Evolutionary conservation across 1,140 invertebrate genomes (phyloP).

Genomic region (Drosophila sp.): DNA sequence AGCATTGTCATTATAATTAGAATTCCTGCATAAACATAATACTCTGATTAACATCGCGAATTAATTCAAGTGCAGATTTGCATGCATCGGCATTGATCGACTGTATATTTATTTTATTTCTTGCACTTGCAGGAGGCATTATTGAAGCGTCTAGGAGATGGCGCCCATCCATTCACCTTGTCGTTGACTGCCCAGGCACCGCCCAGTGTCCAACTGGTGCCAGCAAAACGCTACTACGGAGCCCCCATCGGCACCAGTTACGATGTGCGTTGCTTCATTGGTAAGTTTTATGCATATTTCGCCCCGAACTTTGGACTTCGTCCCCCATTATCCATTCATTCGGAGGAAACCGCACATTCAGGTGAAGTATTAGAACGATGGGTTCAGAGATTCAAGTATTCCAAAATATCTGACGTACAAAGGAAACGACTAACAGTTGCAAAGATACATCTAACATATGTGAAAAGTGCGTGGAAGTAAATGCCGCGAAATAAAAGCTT

Average conservation of each 20-base stretch:
- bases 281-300: slow-evolving; percentile 59
- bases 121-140: slow-evolving; percentile 89
- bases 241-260: slow-evolving; percentile 95
- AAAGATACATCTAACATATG: neutral
- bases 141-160: slow-evolving; percentile 90
- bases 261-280: slow-evolving; percentile 86
- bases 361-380: slow-evolving; percentile 7
- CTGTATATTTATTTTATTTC: too few species aligned
- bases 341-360: slow-evolving; percentile 14
- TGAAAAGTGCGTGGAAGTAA: neutral
- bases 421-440: neutral
- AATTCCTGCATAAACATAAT: too few species aligned
- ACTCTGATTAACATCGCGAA: too few species aligned
- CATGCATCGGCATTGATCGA: neutral
- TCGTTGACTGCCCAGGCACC: slow-evolving; percentile 92
- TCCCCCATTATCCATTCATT: slow-evolving; percentile 9
- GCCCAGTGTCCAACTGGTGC: slow-evolving; percentile 94
- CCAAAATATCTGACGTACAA: neutral
- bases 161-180: slow-evolving; percentile 92
- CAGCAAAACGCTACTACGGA: slow-evolving; percentile 95
- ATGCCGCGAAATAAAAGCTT: neutral
- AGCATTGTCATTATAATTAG: too few species aligned
- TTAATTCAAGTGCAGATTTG: slow-evolving; percentile 2
- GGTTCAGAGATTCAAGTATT: neutral
- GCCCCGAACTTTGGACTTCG: slow-evolving; percentile 2